Base-by-base conservation (phyloP, 2,113 vertebrate genomes). In the Eleginops maclovinus region DNA sequence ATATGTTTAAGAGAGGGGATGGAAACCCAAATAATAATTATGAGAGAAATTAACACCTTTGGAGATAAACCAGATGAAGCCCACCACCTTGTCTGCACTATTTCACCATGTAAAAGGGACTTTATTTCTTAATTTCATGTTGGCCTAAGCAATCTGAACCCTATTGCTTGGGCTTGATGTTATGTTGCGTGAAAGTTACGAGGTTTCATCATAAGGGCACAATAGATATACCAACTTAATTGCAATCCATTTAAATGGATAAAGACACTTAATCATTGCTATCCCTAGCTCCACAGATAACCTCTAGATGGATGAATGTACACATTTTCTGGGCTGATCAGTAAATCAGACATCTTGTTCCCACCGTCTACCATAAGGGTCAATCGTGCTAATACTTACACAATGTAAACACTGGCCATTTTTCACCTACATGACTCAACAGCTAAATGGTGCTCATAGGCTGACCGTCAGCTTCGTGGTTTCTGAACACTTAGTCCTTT, bases 381-480 rank as follows among this genome's bases (percentile, higher is more conserved):
- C 3, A 61, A 22, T 19, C 36, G 12, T 61, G 49, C 12, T 3
- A 66, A 73, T 13, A 36, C 21, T 43, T 17, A 66, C 7, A 49
- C 26, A 36, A 72, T 46, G 76, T 24, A 71, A 65, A 72, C 59
- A 63, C 36, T 44, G 3, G 22, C 24, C 47, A 62, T 17, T 19
- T 47, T 40, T 41, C 19, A 5, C 56, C 41, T 50, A 62, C 50
- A 63, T 16, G 67, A 80, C 41, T 14, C 11, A 13, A 24, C 16
- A 9, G 36, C 54, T n/a, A 73, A 66, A 60, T 60, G 24, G 59
- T 0, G 4, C 51, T 63, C 1, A 0, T 56, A 55, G 11, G 54
- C 44, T 75, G 13, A 22, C 22, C 0, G 15, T 55, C 54, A 26
- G 3, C 10, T 40, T 61, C 2, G 10, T 12, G 5, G 55, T 55